These are phyloP conservation scores for Gadopsis marmoratus DNA, from an alignment of 2,797 vertebrate genomes.

Conservation along the genomic window DNA sequence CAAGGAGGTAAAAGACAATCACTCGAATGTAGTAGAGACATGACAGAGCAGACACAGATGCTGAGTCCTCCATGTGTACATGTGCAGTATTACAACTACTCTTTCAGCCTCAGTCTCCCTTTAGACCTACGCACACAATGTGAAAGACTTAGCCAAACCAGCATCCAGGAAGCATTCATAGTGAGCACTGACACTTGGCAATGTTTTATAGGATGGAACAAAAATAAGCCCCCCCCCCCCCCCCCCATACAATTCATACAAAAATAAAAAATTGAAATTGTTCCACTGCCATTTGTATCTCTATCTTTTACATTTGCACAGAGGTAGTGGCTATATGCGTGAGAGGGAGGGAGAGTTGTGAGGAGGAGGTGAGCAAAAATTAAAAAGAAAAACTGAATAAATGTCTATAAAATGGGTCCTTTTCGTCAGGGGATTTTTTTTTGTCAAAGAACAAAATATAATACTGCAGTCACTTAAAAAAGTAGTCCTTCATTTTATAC, in stretches of 20 bases:
- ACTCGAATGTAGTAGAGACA: conserved; percentile 80
- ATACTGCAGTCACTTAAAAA: conserved; percentile 99
- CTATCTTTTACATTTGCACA: conserved; percentile 84
- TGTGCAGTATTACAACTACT: conserved; percentile 64
- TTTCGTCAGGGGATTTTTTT: conserved; percentile 79
- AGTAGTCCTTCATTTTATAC: conserved; percentile 99
- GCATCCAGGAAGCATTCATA: conserved; percentile 77
- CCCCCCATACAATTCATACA: conserved; percentile 84
- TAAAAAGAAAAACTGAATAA: conserved; percentile 80
- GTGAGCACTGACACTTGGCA: conserved; percentile 70
- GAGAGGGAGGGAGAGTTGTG: conserved; percentile 62
- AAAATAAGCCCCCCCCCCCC: conserved; percentile 54
- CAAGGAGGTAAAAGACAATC: conserved; percentile 89
- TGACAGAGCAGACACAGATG: conserved; percentile 65
- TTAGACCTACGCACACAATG: conserved; percentile 60
- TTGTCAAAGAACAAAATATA: conserved; percentile 93
- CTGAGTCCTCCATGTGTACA: conserved; percentile 69
- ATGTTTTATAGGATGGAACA: conserved; percentile 80
- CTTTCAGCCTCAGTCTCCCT: conserved; percentile 42
- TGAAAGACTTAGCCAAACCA: conserved; percentile 63
- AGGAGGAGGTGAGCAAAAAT: conserved; percentile 74
- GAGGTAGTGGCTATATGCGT: conserved; percentile 88
- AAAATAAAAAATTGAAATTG: conserved; percentile 84
- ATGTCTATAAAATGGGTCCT: conserved; percentile 86
- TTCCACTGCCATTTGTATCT: conserved; percentile 80